These are phyloP conservation scores for Gryon sp. DNA, from an alignment of 1,140 invertebrate genomes.

Conservation along the genomic window DNA sequence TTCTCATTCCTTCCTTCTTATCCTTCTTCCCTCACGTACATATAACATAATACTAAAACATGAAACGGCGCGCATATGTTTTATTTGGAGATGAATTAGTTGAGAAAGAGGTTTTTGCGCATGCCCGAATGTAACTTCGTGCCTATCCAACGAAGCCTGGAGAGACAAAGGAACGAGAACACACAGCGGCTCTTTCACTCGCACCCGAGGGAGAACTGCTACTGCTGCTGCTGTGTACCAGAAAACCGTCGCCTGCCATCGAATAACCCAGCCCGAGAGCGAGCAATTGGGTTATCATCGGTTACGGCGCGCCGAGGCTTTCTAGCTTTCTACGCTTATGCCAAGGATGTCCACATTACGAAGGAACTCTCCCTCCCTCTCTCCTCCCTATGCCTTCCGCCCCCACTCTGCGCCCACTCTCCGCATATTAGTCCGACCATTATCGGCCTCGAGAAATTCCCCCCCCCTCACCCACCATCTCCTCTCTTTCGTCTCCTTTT, in stretches of 20 bases:
- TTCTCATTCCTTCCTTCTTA: no score
- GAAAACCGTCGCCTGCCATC: slow-evolving; percentile 50
- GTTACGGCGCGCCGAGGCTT: slow-evolving; percentile 68
- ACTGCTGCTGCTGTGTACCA: slow-evolving; percentile 51
- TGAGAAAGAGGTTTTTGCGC: slow-evolving; percentile 15
- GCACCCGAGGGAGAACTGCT: slow-evolving; percentile 27
- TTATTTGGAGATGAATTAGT: slow-evolving; percentile 32
- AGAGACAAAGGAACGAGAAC: slow-evolving; percentile 61
- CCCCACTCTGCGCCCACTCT: slow-evolving; percentile 23
- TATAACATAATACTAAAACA: slow-evolving; percentile 4
- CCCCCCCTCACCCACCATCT: no score
- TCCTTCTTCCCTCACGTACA: neutral
- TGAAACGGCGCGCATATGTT: slow-evolving; percentile 21
- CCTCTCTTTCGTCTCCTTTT: slow-evolving; percentile 29
- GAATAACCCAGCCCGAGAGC: slow-evolving; percentile 44
- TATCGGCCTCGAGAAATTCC: slow-evolving; percentile 61
- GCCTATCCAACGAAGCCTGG: slow-evolving; percentile 11
- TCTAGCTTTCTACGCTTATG: slow-evolving; percentile 74
- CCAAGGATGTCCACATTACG: slow-evolving; percentile 72
- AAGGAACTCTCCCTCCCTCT: slow-evolving; percentile 52
- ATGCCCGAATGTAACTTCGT: slow-evolving; percentile 25
- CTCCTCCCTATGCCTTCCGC: no score
- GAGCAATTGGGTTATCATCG: slow-evolving; percentile 71
- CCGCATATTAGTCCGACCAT: slow-evolving; percentile 63
- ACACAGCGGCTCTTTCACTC: slow-evolving; percentile 51